A percentile compares a stretch with the other conserved stretches of the same genome.
These are phyloP conservation scores for Martes martes DNA, from an alignment of 2,113 vertebrate species.

Conservation along the genomic window DNA sequence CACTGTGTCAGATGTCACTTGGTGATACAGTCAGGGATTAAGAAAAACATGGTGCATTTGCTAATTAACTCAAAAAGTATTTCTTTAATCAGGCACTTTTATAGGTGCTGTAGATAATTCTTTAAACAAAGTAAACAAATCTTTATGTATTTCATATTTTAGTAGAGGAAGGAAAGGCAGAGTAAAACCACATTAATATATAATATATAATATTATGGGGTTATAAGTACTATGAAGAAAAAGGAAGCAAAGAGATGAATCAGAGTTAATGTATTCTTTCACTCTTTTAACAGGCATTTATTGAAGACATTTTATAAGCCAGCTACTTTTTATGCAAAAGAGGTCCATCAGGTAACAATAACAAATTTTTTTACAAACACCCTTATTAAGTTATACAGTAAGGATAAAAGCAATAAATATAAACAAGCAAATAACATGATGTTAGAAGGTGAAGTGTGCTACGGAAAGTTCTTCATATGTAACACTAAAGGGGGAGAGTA, in stretches of 20 bases:
- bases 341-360: background rate
- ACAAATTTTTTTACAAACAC: background rate
- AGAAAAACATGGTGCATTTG: background rate
- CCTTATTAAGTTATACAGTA: background rate
- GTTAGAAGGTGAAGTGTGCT: background rate
- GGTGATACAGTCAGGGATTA: background rate
- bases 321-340: background rate
- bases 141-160: background rate
- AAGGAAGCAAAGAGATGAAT: background rate
- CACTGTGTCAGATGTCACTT: rapidly evolving
- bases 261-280: background rate
- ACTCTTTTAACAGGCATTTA: background rate
- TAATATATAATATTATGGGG: background rate
- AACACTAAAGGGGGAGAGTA: background rate
- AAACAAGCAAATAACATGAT: background rate
- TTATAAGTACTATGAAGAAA: background rate
- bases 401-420: background rate
- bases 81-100: background rate
- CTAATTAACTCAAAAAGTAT: background rate
- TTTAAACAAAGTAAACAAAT: background rate
- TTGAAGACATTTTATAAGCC: background rate
- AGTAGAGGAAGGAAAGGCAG: background rate
- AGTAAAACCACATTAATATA: background rate
- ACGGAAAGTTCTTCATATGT: background rate
- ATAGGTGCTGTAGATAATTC: background rate